Conservation (phyloP, 2,113 vertebrate genomes). For the Rhinichthys klamathensis region DNA sequence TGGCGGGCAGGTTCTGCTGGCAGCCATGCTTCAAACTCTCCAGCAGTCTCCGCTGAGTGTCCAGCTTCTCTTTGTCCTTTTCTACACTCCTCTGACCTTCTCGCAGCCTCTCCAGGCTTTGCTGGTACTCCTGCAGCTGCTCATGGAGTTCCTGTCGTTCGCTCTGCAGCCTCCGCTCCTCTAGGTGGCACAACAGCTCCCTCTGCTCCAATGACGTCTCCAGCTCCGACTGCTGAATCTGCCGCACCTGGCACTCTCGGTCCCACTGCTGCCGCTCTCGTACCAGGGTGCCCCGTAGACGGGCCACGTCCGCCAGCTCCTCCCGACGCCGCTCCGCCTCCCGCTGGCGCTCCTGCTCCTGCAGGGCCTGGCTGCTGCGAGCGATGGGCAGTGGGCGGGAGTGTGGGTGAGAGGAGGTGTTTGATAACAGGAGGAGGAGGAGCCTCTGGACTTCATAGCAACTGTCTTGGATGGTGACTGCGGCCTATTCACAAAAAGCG, state of each 20-base stretch:
- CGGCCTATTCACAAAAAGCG: conserved; percentile 74
- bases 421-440: conserved; percentile 58
- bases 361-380: conserved; percentile 79
- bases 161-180: conserved; percentile 73
- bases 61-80: conserved; percentile 82
- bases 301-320: conserved; percentile 80
- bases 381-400: conserved; percentile 55
- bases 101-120: conserved; percentile 87
- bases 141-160: conserved; percentile 82
- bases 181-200: conserved; percentile 78
- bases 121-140: conserved; percentile 89
- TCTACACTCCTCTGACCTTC: conserved; percentile 87
- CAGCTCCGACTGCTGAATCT: conserved; percentile 75
- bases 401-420: conserved; percentile 39
- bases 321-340: conserved; percentile 91
- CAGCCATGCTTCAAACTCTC: conserved; percentile 76
- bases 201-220: conserved; percentile 72
- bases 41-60: conserved; percentile 76
- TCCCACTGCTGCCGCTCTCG: conserved; percentile 89
- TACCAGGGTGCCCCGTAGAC: conserved; percentile 81
- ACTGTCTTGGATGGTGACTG: conserved; percentile 89
- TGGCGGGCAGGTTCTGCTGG: conserved; percentile 78
- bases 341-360: conserved; percentile 92
- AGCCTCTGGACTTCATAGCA: conserved; percentile 84
- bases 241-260: conserved; percentile 77